Evolutionary conservation across 2,888 invertebrate genomes (phyloP).

Genomic region (Desoria tigrina): DNA sequence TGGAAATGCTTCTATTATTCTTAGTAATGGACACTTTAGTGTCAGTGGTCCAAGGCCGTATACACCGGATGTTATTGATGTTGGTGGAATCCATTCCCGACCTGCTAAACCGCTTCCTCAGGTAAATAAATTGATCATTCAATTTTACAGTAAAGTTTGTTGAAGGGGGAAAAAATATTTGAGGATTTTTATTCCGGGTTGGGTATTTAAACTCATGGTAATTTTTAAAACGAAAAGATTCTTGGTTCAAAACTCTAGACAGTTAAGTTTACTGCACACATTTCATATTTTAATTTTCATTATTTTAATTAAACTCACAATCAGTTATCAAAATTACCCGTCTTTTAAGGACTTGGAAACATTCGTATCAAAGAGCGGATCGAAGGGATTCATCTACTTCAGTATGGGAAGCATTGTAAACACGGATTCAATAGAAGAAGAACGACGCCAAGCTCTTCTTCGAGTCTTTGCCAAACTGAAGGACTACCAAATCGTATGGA

Average conservation of each 20-base stretch:
- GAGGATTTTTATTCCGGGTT: no score
- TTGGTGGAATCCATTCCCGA: slow-evolving; percentile 55
- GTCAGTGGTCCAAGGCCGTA: slow-evolving; percentile 51
- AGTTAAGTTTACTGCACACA: no score
- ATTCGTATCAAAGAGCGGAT: slow-evolving; percentile 30
- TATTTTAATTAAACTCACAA: not conserved
- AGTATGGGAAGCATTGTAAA: slow-evolving; percentile 40
- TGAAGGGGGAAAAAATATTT: no score
- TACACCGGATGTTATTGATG: slow-evolving; percentile 54
- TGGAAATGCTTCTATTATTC: slow-evolving; percentile 44
- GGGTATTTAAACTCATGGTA: no score
- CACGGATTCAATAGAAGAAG: slow-evolving; percentile 57
- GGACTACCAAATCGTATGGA: slow-evolving; percentile 70
- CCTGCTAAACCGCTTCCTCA: slow-evolving; percentile 52
- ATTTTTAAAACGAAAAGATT: no score
- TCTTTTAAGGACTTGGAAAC: slow-evolving; percentile 30
- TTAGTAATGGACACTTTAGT: slow-evolving; percentile 54
- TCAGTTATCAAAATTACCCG: no score
- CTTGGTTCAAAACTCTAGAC: no score
- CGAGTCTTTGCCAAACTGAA: slow-evolving; percentile 64
- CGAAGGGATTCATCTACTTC: slow-evolving; percentile 40
- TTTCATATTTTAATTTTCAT: no score
- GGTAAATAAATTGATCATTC: no score
- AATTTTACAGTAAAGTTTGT: no score
- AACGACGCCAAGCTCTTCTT: slow-evolving; percentile 61